Evolutionary conservation across 2,797 vertebrate species (phyloP).

Genomic region (Gouania willdenowi): DNA sequence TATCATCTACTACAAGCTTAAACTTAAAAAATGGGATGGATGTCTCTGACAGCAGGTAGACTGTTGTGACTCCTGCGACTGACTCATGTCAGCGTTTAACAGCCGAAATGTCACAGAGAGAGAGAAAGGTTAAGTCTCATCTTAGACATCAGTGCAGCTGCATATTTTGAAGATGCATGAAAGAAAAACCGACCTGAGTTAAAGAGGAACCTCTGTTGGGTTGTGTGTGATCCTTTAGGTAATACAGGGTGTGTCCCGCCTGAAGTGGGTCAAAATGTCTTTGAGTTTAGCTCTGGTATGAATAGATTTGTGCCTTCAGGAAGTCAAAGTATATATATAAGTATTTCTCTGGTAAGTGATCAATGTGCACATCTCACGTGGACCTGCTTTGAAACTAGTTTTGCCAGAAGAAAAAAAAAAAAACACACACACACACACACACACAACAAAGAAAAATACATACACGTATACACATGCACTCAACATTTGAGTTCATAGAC

Average conservation of each 20-base stretch:
- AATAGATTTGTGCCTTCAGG: conserved; percentile 4
- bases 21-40: too few species aligned
- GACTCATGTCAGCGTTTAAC: background rate
- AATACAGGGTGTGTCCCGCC: background rate
- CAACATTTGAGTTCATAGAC: too few species aligned
- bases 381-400: too few species aligned
- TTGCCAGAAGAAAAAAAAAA: too few species aligned
- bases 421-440: too few species aligned
- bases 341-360: too few species aligned
- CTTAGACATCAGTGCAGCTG: background rate
- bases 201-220: background rate
- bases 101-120: background rate
- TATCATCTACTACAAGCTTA: too few species aligned
- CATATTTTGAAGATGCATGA: background rate
- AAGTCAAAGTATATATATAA: too few species aligned
- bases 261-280: background rate
- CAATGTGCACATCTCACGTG: too few species aligned
- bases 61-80: conserved; percentile 8
- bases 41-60: background rate
- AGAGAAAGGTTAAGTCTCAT: background rate
- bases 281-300: conserved; percentile 19
- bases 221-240: background rate
- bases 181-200: background rate
- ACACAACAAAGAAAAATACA: too few species aligned
- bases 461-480: too few species aligned